Base-by-base conservation (phyloP, 2,797 vertebrate genomes). In the Hyperoplus lanceolatus region DNA sequence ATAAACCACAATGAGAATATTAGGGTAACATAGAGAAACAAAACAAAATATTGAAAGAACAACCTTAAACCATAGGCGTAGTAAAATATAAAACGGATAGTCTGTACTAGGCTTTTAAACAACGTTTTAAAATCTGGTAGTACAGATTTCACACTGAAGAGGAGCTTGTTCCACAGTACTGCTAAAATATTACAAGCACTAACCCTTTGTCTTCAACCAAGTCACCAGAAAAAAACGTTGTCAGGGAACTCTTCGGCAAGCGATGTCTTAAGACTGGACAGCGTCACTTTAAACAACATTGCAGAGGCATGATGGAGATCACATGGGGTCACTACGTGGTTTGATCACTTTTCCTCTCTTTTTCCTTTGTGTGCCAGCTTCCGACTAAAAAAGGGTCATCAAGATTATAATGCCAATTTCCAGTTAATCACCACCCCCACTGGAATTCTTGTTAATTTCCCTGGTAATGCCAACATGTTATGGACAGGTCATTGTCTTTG, bases 401-500 rank as follows among this genome's bases (percentile, higher is more conserved):
- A 42, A 45, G 36, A 68, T 16, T 1, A 43, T 13, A 39, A 15
- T 6, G 9, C 1, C 14, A 36, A 10, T 39, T 0, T 53, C 13
- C 48, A 70, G 60, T 72, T 13, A 71, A 29, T 67, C 63, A 51
- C 1, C 15, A 8, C 4, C 6, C 45, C 13, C n/a, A 45, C 13
- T 13, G 18, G 18, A 48, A 46, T 65, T 73, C 8, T 29, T n/a
- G 38, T 60, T 7, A 7, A 2, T 50, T 70, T 78, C 53, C 36
- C n/a, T 70, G 15, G 21, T 53, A 16, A 13, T 77, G 0, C 61
- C 4, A n/a, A 46, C 42, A 41, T 45, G 49, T 61, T 45, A 42
- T 4, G 1, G 9, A 9, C 16, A 38, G 14, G 51, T 18, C 42
- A 9, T 0, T 76, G 38, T 63, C 42, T 69, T 65, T 74, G 53